Percentiles rank a stretch among this genome's conserved stretches.
These are phyloP conservation scores for Drosophila pseudoananassae DNA, from an alignment of 1,140 invertebrate genomes.

Conservation along the genomic window DNA sequence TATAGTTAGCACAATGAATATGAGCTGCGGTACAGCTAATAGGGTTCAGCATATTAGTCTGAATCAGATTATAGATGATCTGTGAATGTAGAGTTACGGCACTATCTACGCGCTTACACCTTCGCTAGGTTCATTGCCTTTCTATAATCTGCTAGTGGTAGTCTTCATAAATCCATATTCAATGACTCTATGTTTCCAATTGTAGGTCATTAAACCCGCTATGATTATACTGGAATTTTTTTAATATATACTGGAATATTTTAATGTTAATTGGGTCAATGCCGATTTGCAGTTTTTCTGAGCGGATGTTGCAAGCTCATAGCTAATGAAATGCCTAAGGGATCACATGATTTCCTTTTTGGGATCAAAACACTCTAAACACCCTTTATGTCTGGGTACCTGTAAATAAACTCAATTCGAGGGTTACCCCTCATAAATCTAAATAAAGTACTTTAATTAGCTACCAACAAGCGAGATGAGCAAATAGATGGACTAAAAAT, in stretches of 20 bases:
- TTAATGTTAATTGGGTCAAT: slow-evolving; percentile 67
- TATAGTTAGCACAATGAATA: slow-evolving; percentile 19
- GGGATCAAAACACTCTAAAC: background rate
- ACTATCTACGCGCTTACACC: slow-evolving; percentile 23
- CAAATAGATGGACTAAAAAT: slow-evolving; percentile 31
- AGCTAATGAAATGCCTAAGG: background rate
- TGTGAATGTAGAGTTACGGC: slow-evolving; percentile 13
- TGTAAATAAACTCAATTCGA: slow-evolving; percentile 21
- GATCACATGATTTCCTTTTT: slow-evolving; percentile 19
- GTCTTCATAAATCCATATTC: slow-evolving; percentile 8
- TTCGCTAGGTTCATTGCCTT: slow-evolving; percentile 18
- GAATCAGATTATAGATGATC: background rate
- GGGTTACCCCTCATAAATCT: slow-evolving; percentile 19
- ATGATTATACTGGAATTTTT: slow-evolving; percentile 35
- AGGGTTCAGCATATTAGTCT: slow-evolving; percentile 25
- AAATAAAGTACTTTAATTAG: slow-evolving; percentile 10
- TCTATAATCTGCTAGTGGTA: slow-evolving; percentile 12
- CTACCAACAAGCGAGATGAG: slow-evolving; percentile 1
- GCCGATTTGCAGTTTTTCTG: slow-evolving; percentile 37
- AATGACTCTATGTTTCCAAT: slow-evolving; percentile 14
- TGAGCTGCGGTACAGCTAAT: slow-evolving; percentile 24
- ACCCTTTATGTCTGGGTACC: slow-evolving; percentile 7
- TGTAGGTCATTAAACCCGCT: slow-evolving; percentile 61
- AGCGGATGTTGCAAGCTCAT: slow-evolving; percentile 23
- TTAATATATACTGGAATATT: slow-evolving; percentile 40